phyloP scores from a whole-genome alignment of 1,140 invertebrate species.

The Drosophila dunni region DNA sequence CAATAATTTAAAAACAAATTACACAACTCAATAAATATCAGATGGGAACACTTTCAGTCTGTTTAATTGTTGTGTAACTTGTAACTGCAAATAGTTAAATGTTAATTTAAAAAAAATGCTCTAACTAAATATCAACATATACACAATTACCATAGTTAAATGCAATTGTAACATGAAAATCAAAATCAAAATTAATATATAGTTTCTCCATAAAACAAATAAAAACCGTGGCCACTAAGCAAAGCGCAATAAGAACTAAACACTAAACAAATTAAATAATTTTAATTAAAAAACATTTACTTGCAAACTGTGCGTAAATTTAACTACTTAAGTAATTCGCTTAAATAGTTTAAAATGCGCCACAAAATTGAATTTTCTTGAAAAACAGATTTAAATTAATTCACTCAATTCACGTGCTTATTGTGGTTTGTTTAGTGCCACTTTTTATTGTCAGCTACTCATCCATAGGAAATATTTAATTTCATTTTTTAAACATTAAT shows the following conservation, averaged over 20 bases:
- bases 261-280: constrained; percentile 1
- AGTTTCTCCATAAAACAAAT: constrained; percentile 39
- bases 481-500: constrained; percentile 55
- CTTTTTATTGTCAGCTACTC: constrained; percentile 44
- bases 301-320: constrained; percentile 37
- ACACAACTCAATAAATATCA: no score
- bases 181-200: constrained; percentile 72
- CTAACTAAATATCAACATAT: constrained; percentile 62
- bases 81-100: constrained; percentile 68
- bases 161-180: constrained; percentile 69
- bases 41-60: no score
- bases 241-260: constrained; percentile 18
- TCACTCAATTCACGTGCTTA: constrained; percentile 32
- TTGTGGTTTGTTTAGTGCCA: constrained; percentile 31
- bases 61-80: constrained; percentile 24
- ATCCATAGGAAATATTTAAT: constrained; percentile 63
- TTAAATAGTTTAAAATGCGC: constrained; percentile 63
- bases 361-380: constrained; percentile 30
- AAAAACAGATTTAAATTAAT: constrained; percentile 13
- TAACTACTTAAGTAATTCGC: constrained; percentile 63
- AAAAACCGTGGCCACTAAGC: constrained; percentile 18
- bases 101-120: constrained; percentile 56
- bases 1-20: constrained; percentile 26
- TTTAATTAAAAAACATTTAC: constrained; percentile 12
- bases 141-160: constrained; percentile 66